Conservation (phyloP, 2,888 invertebrate genomes). For the Eurois occulta region DNA sequence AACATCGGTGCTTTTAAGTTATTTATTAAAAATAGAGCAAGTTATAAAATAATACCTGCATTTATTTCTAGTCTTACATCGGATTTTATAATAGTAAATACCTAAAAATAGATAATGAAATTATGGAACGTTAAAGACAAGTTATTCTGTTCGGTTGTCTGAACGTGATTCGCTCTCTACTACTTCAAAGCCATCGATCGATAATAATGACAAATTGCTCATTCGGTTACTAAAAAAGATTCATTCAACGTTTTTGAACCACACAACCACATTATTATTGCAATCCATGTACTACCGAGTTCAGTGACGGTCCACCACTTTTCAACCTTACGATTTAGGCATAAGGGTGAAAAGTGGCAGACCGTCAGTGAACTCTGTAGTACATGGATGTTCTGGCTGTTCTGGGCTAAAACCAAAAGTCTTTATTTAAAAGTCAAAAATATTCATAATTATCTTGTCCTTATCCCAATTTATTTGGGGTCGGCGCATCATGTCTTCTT, state of each 20-base stretch:
- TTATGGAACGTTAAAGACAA: background rate
- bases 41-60: conserved; percentile 7
- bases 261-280: background rate
- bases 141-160: background rate
- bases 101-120: background rate
- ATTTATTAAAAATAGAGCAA: conserved; percentile 5
- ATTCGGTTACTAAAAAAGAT: background rate
- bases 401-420: no score
- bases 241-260: background rate
- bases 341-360: background rate
- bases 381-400: background rate
- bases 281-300: background rate
- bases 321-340: no score
- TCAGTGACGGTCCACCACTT: no score
- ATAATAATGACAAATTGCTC: background rate
- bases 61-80: conserved; percentile 44
- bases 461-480: background rate
- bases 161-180: conserved; percentile 36
- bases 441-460: background rate
- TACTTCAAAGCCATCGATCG: background rate
- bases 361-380: background rate
- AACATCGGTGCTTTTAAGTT: background rate
- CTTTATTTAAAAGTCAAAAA: no score
- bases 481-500: background rate
- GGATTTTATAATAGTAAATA: background rate